Evolutionary conservation across 2,888 invertebrate genomes (phyloP).

Genomic region (Macroteleia sp.): DNA sequence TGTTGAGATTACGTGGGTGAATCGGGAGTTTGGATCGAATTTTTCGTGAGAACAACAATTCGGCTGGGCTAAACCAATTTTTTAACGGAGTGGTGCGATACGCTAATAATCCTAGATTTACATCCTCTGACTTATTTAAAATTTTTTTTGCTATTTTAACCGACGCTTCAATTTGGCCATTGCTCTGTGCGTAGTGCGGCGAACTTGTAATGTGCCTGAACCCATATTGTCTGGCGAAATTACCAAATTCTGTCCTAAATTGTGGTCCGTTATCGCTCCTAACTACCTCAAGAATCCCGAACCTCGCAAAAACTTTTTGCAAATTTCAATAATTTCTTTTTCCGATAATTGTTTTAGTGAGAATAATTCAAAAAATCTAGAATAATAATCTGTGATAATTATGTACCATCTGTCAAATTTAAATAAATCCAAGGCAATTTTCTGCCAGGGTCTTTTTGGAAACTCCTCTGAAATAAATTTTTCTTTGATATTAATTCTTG

Average conservation of each 20-base stretch:
- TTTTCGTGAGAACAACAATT: conserved; percentile 42
- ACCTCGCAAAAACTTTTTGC: conserved; percentile 13
- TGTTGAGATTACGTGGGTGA: too few relatives aligned
- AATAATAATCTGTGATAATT: conserved; percentile 50
- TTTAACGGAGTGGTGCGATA: conserved; percentile 35
- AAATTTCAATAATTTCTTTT: conserved; percentile 26
- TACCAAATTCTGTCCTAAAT: conserved; percentile 41
- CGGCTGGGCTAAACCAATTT: conserved; percentile 51
- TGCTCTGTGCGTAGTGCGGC: conserved; percentile 55
- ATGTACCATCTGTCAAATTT: conserved; percentile 53
- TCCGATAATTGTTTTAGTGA: conserved; percentile 31
- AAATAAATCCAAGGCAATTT: conserved; percentile 61
- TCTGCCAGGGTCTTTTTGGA: conserved; percentile 63
- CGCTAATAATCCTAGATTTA: conserved; percentile 37
- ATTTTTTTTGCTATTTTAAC: conserved; percentile 63
- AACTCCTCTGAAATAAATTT: conserved; percentile 13
- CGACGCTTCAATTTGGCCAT: conserved; percentile 59
- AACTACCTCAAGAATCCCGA: conserved; percentile 22
- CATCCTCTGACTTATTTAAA: conserved; percentile 39
- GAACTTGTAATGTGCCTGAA: not conserved
- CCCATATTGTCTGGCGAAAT: too few relatives aligned
- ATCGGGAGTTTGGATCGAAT: conserved; percentile 46
- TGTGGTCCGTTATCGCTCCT: conserved; percentile 31
- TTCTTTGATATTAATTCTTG: conserved; percentile 1
- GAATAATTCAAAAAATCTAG: conserved; percentile 59